A percentile compares a stretch with the other conserved stretches of the same genome.
phyloP scores from a whole-genome alignment of 2,113 vertebrate genomes.

The Notarius lentiginosus region DNA sequence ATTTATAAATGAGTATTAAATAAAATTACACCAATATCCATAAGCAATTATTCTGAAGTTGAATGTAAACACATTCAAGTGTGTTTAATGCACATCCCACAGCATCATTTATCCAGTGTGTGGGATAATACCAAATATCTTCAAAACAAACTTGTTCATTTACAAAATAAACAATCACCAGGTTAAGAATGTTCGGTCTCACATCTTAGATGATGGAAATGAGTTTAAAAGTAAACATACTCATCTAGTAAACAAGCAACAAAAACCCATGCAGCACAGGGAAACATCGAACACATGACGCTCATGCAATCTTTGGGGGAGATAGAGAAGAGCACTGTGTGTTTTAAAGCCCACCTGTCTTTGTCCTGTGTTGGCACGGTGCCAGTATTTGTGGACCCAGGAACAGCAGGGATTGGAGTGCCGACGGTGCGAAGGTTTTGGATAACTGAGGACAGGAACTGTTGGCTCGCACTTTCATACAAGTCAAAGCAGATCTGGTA shows the following conservation, averaged over 20 bases:
- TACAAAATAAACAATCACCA: not conserved
- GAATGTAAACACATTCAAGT: not conserved
- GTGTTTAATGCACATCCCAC: not conserved
- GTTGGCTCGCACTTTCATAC: slow-evolving; percentile 98
- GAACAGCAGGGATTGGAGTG: slow-evolving; percentile 90
- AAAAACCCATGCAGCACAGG: not conserved
- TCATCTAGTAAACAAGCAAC: not conserved
- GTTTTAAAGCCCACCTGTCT: slow-evolving; percentile 77
- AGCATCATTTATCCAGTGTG: too few species aligned
- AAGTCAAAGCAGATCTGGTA: slow-evolving; percentile 99
- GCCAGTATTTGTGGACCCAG: slow-evolving; percentile 94
- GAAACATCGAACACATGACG: not conserved
- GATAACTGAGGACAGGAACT: slow-evolving; percentile 97
- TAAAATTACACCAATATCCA: too few species aligned
- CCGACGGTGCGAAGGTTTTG: slow-evolving; percentile 93
- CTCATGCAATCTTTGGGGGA: not conserved
- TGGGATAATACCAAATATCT: not conserved
- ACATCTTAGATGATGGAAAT: not conserved
- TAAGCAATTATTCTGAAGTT: not conserved
- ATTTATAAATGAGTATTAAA: not conserved
- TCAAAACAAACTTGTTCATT: not conserved
- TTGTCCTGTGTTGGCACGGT: slow-evolving; percentile 87
- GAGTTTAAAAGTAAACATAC: not conserved
- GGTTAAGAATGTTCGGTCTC: not conserved
- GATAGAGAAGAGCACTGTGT: too few species aligned